Evolutionary conservation across 2,113 vertebrate genomes (phyloP).

Genomic region (Tychaedon coryphoeus): DNA sequence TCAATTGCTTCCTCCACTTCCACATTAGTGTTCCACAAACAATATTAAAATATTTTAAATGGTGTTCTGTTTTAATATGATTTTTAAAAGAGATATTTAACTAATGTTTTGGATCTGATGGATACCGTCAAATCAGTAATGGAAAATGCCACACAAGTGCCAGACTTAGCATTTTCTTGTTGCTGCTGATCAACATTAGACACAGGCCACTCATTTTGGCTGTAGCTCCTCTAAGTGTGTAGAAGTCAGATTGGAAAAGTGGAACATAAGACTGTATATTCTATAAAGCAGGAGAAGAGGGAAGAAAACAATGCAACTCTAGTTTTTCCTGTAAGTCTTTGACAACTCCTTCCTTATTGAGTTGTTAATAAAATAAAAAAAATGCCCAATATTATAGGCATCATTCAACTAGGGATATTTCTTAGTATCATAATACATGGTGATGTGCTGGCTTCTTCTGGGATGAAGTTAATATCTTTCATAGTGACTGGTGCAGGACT

Average conservation of each 20-base stretch:
- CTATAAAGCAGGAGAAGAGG: background rate
- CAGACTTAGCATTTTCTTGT: background rate
- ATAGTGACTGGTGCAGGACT: rapidly evolving
- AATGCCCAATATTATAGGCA: background rate
- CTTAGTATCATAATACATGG: background rate
- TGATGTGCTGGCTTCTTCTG: background rate
- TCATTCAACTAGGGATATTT: background rate
- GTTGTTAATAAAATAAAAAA: background rate
- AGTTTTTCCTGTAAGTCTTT: background rate
- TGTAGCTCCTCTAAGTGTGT: background rate
- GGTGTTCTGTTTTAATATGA: background rate
- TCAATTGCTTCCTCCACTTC: background rate
- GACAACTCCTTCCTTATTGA: background rate
- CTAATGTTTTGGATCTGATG: background rate
- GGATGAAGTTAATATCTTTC: too few relatives aligned
- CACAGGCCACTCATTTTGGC: background rate
- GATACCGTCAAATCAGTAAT: background rate
- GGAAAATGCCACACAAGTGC: background rate
- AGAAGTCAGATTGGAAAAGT: background rate
- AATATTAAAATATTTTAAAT: background rate
- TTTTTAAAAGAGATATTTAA: background rate
- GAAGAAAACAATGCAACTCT: background rate
- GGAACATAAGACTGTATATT: background rate
- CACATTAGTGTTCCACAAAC: background rate
- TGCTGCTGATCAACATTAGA: rapidly evolving